phyloP scores from a whole-genome alignment of 2,797 vertebrate genomes.

The Sebastes nivosus region DNA sequence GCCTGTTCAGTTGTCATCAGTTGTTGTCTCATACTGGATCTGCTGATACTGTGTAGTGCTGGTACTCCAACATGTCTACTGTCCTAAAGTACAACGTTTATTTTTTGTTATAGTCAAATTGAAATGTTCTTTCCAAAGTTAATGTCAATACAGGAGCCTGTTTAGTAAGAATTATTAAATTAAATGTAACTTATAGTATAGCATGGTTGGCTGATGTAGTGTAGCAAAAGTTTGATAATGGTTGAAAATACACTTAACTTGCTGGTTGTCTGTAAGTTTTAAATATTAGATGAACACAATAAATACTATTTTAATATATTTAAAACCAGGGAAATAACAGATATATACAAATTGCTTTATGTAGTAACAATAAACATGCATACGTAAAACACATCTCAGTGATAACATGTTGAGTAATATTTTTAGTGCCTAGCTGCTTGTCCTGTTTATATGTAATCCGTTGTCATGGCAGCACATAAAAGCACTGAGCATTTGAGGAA shows the following conservation, averaged over 20 bases:
- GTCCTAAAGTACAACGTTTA: background rate
- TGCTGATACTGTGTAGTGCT: background rate
- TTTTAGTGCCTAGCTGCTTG: background rate
- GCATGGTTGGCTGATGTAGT: background rate
- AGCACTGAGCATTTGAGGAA: background rate
- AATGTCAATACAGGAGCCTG: background rate
- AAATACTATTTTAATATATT: background rate
- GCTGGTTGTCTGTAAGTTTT: background rate
- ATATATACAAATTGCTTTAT: background rate
- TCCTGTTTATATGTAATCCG: background rate
- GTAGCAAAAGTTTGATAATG: background rate
- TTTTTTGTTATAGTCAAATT: background rate
- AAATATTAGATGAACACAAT: background rate
- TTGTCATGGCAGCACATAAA: background rate
- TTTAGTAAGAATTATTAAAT: background rate
- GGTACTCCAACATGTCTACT: background rate
- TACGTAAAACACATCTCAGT: background rate
- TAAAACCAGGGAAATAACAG: background rate
- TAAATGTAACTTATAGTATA: background rate
- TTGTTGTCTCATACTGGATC: background rate
- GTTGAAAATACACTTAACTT: background rate
- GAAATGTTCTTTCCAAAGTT: background rate
- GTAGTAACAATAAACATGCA: background rate
- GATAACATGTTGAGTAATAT: background rate
- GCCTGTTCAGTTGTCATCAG: background rate